Evolutionary conservation across 2,797 vertebrate genomes (phyloP), one percentile per base, ranked within the genome.

Genomic region (Jordanella pulchra): DNA sequence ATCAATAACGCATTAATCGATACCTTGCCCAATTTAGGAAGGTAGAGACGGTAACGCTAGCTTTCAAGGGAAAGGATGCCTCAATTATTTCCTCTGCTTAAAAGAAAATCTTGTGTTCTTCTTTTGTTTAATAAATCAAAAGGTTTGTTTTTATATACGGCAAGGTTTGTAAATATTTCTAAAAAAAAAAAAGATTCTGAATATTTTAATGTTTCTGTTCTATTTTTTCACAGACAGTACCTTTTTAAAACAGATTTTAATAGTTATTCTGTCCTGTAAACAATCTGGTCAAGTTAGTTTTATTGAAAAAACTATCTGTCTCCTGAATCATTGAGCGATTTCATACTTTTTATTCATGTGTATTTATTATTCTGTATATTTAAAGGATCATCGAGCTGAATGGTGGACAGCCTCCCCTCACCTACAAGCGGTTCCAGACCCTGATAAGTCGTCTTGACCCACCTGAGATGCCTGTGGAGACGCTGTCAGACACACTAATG

Each of bases 371-470:
- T 67, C 39, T 51, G 1, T 23, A 18, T 50, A 1, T 48, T 69
- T 10, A 2, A 65, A 95, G 94, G 80, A 93, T 95, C 79, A 95
- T 93, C 13, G 93, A 95, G 81, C 87, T 95, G 75, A 95, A 95
- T 3, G 93, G 92, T 0, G 89, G 91, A 1, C 94, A 95, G 87
- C 93, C 94, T 64, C 94, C 94, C 15, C 92, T 95, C 53, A 95
- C 94, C 45, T 95, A 95, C 89, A 95, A 95, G 81, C 93, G 94
- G 85, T 95, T 95, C 91, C 94, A 95, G 88, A 94, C 94, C 13
- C 91, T 95, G 18, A 93, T 95, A 75, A 95, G 94, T 69, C 92
- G 91, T 2, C 81, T 95, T 85, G 93, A 94, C 56, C 93, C 93
- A 55, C 93, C 93, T 0, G 94, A 95, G 85, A 83, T 92, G 93